phyloP scores from a whole-genome alignment of 2,113 vertebrate genomes.

The Mustelus asterias region DNA sequence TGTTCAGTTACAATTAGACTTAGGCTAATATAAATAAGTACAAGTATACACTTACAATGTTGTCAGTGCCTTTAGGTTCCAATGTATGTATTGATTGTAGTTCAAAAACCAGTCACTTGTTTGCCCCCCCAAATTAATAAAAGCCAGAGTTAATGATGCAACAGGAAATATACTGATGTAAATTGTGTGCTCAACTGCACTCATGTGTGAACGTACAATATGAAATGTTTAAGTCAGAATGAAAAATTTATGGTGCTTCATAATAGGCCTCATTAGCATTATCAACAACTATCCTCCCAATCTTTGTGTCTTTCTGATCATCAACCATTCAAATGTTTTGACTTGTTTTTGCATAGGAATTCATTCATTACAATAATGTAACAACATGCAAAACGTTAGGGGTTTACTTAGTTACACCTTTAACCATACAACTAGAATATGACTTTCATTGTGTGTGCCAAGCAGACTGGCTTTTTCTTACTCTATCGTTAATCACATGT shows the following conservation, averaged over 20 bases:
- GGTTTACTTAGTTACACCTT: not conserved
- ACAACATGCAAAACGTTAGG: not conserved
- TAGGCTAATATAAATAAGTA: not conserved
- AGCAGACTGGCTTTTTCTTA: not conserved
- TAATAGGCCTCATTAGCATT: not conserved
- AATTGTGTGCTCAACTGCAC: not conserved
- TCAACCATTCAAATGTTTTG: not conserved
- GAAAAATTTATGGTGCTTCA: not conserved
- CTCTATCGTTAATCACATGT: not conserved
- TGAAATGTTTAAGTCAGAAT: slow-evolving; percentile 13
- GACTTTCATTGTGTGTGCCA: not conserved
- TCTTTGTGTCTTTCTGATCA: slow-evolving; percentile 23
- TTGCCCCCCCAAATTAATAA: not conserved
- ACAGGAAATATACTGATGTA: slow-evolving; percentile 7
- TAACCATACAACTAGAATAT: not conserved
- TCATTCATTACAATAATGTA: not conserved
- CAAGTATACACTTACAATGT: not conserved
- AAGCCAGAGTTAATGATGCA: not conserved
- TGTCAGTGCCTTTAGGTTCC: not conserved
- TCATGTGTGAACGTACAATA: not conserved
- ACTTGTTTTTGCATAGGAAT: not conserved
- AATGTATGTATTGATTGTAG: slow-evolving; percentile 9
- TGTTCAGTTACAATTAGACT: not conserved
- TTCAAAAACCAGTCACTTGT: slow-evolving; percentile 4
- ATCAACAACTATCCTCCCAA: not conserved